Percentiles rank a stretch among this genome's conserved stretches.
phyloP scores from a whole-genome alignment of 2,113 vertebrate species.

The Enhydra lutris region DNA sequence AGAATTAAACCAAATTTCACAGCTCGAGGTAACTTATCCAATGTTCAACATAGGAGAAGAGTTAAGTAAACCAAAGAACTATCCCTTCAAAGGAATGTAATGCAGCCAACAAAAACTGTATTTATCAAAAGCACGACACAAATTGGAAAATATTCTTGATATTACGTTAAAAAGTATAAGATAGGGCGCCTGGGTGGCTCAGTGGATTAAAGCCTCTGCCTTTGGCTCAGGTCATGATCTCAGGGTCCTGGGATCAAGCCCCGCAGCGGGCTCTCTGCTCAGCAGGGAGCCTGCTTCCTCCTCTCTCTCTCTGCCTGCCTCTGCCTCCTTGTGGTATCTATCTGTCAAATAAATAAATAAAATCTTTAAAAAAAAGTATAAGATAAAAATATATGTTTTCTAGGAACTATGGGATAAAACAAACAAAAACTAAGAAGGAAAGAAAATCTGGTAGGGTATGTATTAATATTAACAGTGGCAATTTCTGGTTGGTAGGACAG shows the following conservation, averaged over 20 bases:
- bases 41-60: background rate
- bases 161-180: background rate
- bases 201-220: too few relatives aligned
- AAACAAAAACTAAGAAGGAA: constrained; percentile 18
- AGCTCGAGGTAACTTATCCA: background rate
- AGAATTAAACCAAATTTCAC: constrained; percentile 31
- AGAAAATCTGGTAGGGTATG: background rate
- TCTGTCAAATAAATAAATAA: too few relatives aligned
- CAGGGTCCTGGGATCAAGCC: too few relatives aligned
- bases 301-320: too few relatives aligned
- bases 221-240: too few relatives aligned
- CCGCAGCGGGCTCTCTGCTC: too few relatives aligned
- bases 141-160: background rate
- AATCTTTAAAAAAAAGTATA: background rate
- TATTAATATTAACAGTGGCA: background rate
- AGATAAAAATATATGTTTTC: background rate
- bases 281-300: too few relatives aligned
- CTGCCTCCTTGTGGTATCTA: too few relatives aligned
- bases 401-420: background rate
- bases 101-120: background rate
- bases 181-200: too few relatives aligned
- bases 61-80: background rate
- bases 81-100: background rate
- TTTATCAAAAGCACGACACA: background rate
- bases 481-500: background rate